phyloP scores from a whole-genome alignment of 2,797 vertebrate genomes.

The Heterohyrax brucei region DNA sequence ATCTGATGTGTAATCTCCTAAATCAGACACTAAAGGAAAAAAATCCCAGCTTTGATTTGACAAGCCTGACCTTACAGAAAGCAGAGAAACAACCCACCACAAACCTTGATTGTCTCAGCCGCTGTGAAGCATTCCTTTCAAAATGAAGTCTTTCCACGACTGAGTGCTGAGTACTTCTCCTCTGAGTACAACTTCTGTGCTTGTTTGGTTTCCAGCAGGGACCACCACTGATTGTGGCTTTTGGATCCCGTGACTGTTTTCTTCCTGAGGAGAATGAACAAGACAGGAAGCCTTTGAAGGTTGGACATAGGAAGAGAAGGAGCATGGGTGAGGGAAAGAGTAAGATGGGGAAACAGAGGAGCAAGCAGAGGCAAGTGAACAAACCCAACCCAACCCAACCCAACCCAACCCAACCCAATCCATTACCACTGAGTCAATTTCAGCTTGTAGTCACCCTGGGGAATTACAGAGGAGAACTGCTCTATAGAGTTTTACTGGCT shows the following conservation, averaged over 20 bases:
- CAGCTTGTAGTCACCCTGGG: too few relatives aligned
- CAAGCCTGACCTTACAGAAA: neutral
- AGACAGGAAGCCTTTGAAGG: neutral
- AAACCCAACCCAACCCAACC: too few relatives aligned
- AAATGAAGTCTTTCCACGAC: neutral
- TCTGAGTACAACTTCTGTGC: neutral
- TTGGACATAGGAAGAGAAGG: neutral
- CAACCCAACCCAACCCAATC: too few relatives aligned
- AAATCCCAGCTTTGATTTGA: slow-evolving; percentile 81
- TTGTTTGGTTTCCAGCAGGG: slow-evolving; percentile 71
- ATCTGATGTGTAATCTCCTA: slow-evolving; percentile 82
- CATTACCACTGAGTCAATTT: too few relatives aligned
- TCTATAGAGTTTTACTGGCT: too few relatives aligned
- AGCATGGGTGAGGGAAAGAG: neutral
- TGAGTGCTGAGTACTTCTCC: neutral
- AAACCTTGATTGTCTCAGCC: slow-evolving; percentile 7
- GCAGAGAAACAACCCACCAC: neutral
- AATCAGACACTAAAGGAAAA: slow-evolving; percentile 77
- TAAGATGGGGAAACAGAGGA: neutral
- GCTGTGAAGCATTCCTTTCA: neutral
- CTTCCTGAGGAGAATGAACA: slow-evolving; percentile 30
- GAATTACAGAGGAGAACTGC: too few relatives aligned
- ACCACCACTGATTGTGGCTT: neutral
- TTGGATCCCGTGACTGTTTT: slow-evolving; percentile 71
- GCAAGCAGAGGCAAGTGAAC: too few relatives aligned